Percentiles rank a stretch among this genome's conserved stretches.
Conservation (phyloP, 2,113 vertebrate species). For the Engystomops pustulosus region DNA sequence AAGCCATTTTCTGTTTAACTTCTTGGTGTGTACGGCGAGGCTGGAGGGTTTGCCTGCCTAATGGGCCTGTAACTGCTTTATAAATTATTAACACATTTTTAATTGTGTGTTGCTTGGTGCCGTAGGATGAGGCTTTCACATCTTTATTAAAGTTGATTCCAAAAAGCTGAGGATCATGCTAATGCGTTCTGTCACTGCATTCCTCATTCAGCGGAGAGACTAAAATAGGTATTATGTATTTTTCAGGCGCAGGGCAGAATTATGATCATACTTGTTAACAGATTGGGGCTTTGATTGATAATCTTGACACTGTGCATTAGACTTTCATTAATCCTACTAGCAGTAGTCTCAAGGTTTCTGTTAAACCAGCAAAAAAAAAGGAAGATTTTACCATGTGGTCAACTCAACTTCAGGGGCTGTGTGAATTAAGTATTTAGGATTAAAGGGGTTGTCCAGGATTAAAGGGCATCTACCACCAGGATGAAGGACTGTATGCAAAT, state of each 20-base stretch:
- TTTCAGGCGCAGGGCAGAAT: background rate
- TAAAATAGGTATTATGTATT: constrained; percentile 18
- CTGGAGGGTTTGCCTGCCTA: constrained; percentile 53
- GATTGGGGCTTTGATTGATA: background rate
- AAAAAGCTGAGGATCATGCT: constrained; percentile 25
- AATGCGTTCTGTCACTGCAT: constrained; percentile 40
- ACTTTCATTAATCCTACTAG: background rate
- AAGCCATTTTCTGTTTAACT: constrained; percentile 47
- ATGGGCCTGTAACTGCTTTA: constrained; percentile 57
- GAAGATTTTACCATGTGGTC: background rate
- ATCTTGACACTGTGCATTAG: background rate
- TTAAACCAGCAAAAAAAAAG: background rate
- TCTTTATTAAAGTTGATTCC: constrained; percentile 50
- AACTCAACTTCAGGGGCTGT: no score
- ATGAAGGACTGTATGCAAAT: no score
- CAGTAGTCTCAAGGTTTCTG: background rate
- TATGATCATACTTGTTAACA: background rate
- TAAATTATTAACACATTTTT: constrained; percentile 59
- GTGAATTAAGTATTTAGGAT: no score
- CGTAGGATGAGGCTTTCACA: constrained; percentile 44
- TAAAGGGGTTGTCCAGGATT: no score
- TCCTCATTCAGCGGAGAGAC: background rate
- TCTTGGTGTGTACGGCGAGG: constrained; percentile 20
- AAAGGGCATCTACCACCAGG: no score
- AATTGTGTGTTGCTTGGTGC: constrained; percentile 55